Evolutionary conservation across 2,888 invertebrate species (phyloP), one percentile per base, ranked within the genome.

Genomic region (Enchytraeus crypticus): DNA sequence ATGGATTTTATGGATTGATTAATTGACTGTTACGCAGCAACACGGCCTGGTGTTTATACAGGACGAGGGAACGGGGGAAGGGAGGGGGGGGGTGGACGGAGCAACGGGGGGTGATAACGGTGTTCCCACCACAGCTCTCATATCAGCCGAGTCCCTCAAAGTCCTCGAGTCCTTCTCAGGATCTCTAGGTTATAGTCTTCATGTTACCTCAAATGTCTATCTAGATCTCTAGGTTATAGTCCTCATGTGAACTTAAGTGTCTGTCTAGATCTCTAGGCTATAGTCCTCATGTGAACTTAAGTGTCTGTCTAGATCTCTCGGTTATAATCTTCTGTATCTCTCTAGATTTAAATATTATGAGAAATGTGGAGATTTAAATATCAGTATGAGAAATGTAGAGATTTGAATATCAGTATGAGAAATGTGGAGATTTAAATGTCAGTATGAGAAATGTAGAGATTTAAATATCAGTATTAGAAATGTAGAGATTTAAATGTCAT

Each of bases 31-130:
- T n/a, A n/a, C n/a, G n/a, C 56, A 66, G 66, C 59, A 66, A 26
- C 66, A 65, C 38, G 64, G 64, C 33, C 45, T 66, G 26, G 61
- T 66, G 46, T 66, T 66, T 43, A 59, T 66, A 33, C 53, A 58
- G 14, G 66, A 66, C 51, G 66, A 66, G 21, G 30, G 49, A 14
- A 32, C 34, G 32, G 57, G 32, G n/a, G 61, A 61, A 8, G 51
- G 18, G 46, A 54, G 8, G 1, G 38, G 18, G 14, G 29, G 21
- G 26, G 18, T 27, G 8, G 5, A 2, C 5, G 18, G 18, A 26
- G 30, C 60, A 1, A 57, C 8, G 29, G 34, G 53, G 33, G 59
- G 21, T 14, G 27, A 27, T n/a, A n/a, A 27, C 5, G 49, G 38
- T 8, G 49, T 47, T 11, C 49, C 49, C 32, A 8, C 32, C n/a